phyloP scores from a whole-genome alignment of 2,888 invertebrate species.

The Apamea epomidion region DNA sequence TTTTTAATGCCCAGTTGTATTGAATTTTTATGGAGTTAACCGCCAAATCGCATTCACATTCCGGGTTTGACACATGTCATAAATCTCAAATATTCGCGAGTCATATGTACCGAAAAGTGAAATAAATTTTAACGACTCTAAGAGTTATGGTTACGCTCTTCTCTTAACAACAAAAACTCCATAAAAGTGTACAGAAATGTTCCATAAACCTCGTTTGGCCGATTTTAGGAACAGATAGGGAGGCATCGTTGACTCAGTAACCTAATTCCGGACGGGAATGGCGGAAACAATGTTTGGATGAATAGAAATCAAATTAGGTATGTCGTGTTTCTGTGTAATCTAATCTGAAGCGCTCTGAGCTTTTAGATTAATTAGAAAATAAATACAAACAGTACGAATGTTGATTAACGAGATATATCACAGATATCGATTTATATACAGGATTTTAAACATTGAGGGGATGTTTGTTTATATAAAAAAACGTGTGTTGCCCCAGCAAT shows the following conservation, averaged over 20 bases:
- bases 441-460: neutral
- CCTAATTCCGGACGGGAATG: constrained; percentile 68
- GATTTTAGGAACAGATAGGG: constrained; percentile 68
- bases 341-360: constrained; percentile 41
- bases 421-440: neutral
- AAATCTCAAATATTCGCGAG: constrained; percentile 66
- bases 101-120: constrained; percentile 56
- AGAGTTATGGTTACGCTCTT: constrained; percentile 67
- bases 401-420: neutral
- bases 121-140: constrained; percentile 71
- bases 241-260: constrained; percentile 69
- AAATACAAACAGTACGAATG: constrained; percentile 31
- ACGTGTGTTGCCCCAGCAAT: neutral
- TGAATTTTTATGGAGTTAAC: constrained; percentile 14
- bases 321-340: constrained; percentile 54
- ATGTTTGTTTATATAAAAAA: neutral
- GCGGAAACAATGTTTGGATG: constrained; percentile 54
- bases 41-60: constrained; percentile 38
- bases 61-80: constrained; percentile 60
- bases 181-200: constrained; percentile 68
- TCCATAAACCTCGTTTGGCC: constrained; percentile 73
- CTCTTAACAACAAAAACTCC: constrained; percentile 58
- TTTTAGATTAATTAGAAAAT: constrained; percentile 60
- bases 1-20: constrained; percentile 20
- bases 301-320: constrained; percentile 59